Evolutionary conservation across 1,140 invertebrate species (phyloP).

Genomic region (Antheraea pernyi): DNA sequence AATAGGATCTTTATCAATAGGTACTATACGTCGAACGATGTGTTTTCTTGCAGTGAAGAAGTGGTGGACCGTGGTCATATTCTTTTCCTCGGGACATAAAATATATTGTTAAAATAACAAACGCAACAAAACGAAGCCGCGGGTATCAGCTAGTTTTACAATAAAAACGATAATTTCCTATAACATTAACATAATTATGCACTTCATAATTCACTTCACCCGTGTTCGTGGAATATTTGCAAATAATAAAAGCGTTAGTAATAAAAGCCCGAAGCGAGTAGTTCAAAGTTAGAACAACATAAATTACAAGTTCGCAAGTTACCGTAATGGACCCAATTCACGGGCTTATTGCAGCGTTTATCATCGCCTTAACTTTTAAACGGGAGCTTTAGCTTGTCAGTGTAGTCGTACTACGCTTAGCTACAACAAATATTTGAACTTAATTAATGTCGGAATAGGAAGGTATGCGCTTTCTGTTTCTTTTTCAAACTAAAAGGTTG

Average conservation of each 20-base stretch:
- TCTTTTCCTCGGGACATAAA: too few species aligned
- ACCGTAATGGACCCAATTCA: constrained; percentile 33
- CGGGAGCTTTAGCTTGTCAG: background rate
- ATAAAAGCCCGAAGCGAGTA: constrained; percentile 20
- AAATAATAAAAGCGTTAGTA: background rate
- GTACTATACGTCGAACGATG: too few species aligned
- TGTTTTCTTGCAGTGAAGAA: too few species aligned
- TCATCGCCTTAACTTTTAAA: constrained; percentile 25
- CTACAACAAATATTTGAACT: constrained; percentile 18
- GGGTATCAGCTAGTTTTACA: too few species aligned
- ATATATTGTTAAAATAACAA: too few species aligned
- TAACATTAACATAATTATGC: background rate
- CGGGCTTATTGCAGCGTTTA: constrained; percentile 29
- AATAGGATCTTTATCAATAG: too few species aligned
- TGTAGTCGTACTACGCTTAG: background rate
- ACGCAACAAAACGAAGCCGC: too few species aligned
- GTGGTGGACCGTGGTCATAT: too few species aligned
- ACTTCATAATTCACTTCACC: background rate
- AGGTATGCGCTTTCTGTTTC: background rate
- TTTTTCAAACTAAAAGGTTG: background rate
- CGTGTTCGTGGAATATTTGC: background rate
- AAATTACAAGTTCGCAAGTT: constrained; percentile 44
- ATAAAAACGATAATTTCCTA: background rate
- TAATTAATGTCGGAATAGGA: constrained; percentile 16
- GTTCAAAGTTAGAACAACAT: constrained; percentile 45